A percentile compares a stretch with the other conserved stretches of the same genome.
These are phyloP conservation scores for Coptotermes formosanus DNA, from an alignment of 1,140 invertebrate genomes.

Conservation along the genomic window DNA sequence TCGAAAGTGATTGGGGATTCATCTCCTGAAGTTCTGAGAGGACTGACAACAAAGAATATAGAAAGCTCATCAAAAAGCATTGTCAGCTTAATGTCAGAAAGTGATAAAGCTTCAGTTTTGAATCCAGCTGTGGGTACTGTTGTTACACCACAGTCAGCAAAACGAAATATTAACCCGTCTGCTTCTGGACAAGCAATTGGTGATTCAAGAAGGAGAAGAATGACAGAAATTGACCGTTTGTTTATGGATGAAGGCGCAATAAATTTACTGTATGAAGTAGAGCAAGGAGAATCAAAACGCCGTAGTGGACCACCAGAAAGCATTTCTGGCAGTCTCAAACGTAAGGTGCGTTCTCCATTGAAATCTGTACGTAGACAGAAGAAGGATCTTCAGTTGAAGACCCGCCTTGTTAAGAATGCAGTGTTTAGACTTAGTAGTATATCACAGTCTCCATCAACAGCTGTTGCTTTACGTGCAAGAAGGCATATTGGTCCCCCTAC, in stretches of 20 bases:
- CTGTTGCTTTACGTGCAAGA: slow-evolving; percentile 57
- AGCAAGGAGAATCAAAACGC: slow-evolving; percentile 47
- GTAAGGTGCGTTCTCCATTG: slow-evolving; percentile 13
- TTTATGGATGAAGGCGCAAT: slow-evolving; percentile 82
- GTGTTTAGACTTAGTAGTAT: slow-evolving; percentile 51
- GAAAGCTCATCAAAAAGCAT: neutral
- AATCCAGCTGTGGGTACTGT: neutral
- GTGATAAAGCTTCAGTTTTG: slow-evolving; percentile 41
- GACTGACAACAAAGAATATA: neutral
- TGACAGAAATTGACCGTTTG: slow-evolving; percentile 69
- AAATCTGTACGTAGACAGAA: slow-evolving; percentile 29
- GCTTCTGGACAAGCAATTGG: neutral
- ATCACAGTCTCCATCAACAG: slow-evolving; percentile 49
- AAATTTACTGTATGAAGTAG: slow-evolving; percentile 77
- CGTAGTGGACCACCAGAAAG: slow-evolving; percentile 15
- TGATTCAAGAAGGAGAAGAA: slow-evolving; percentile 23
- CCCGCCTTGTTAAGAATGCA: slow-evolving; percentile 56
- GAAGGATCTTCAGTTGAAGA: slow-evolving; percentile 42
- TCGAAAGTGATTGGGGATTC: neutral
- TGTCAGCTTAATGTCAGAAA: neutral
- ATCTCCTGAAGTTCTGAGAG: neutral
- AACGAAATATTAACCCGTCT: neutral
- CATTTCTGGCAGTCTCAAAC: neutral
- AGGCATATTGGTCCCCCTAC: slow-evolving; percentile 30
- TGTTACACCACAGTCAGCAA: neutral